Percentiles rank a stretch among this genome's conserved stretches.
These are phyloP conservation scores for Agrilus biguttatus DNA, from an alignment of 2,888 invertebrate species.

Conservation along the genomic window DNA sequence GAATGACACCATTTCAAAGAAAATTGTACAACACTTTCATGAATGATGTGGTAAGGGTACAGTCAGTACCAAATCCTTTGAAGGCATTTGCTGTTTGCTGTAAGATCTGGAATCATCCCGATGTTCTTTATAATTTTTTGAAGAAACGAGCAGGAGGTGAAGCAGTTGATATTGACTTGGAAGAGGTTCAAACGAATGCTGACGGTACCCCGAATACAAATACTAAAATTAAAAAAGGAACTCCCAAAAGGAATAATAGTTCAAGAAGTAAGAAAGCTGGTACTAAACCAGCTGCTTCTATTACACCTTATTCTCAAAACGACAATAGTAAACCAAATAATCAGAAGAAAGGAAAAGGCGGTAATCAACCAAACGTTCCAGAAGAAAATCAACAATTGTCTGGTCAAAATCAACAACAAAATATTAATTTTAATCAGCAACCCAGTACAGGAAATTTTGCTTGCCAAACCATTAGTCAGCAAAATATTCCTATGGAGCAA, in stretches of 20 bases:
- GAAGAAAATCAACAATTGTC: neutral
- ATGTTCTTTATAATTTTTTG: slow-evolving; percentile 77
- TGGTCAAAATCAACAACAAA: slow-evolving; percentile 8
- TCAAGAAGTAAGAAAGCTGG: slow-evolving; percentile 26
- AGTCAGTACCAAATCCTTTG: slow-evolving; percentile 83
- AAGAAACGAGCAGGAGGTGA: slow-evolving; percentile 67
- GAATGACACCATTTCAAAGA: slow-evolving; percentile 81
- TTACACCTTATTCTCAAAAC: slow-evolving; percentile 31
- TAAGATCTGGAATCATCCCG: slow-evolving; percentile 95
- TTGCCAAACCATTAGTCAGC: neutral
- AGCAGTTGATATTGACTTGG: slow-evolving; percentile 67
- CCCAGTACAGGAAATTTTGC: neutral
- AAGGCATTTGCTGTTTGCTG: slow-evolving; percentile 98
- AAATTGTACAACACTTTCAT: slow-evolving; percentile 86
- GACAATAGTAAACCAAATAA: slow-evolving; percentile 4
- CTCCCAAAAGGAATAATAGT: slow-evolving; percentile 22
- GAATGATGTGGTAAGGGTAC: slow-evolving; percentile 77
- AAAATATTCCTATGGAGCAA: neutral
- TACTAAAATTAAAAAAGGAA: slow-evolving; percentile 28
- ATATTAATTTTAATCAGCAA: slow-evolving; percentile 19
- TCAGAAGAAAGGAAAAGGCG: slow-evolving; percentile 5
- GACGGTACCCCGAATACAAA: slow-evolving; percentile 26
- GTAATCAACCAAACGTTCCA: slow-evolving; percentile 1
- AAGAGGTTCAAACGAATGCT: slow-evolving; percentile 52
- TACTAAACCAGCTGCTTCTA: slow-evolving; percentile 38